These are phyloP conservation scores for Rhineura floridana DNA, from an alignment of 2,113 vertebrate genomes.

Conservation along the genomic window DNA sequence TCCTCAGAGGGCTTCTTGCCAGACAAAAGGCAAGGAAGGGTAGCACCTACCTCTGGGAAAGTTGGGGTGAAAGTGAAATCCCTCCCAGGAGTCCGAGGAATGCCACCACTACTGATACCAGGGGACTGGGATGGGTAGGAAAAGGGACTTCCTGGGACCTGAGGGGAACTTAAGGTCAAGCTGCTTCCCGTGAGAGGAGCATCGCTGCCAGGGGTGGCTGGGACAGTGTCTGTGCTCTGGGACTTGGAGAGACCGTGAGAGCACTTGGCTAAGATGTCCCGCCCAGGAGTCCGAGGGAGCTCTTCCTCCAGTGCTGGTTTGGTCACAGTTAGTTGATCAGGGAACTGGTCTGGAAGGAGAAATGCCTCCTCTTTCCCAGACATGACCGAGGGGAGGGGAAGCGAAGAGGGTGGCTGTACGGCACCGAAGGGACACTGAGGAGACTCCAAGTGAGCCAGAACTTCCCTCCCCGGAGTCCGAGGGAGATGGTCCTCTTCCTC, in stretches of 20 bases:
- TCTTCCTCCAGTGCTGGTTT: conserved; percentile 87
- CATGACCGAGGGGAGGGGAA: conserved; percentile 74
- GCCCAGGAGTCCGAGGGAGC: conserved; percentile 89
- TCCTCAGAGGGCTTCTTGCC: conserved; percentile 86
- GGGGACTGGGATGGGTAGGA: conserved; percentile 94
- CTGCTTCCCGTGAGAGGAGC: conserved; percentile 87
- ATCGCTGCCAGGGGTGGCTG: conserved; percentile 88
- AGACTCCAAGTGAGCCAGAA: conserved; percentile 67
- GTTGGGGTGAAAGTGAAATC: conserved; percentile 93
- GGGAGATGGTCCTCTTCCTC: conserved; percentile 78
- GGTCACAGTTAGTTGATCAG: conserved; percentile 62
- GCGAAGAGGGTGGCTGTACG: conserved; percentile 75
- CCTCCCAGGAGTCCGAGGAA: conserved; percentile 94
- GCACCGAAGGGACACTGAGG: conserved; percentile 61
- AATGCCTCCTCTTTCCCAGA: conserved; percentile 72
- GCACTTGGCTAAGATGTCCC: conserved; percentile 83
- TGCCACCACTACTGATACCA: conserved; percentile 86
- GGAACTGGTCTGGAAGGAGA: conserved; percentile 69
- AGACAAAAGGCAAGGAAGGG: conserved; percentile 75
- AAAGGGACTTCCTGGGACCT: conserved; percentile 92
- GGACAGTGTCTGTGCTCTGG: conserved; percentile 89
- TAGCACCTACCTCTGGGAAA: conserved; percentile 88
- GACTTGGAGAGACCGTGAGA: conserved; percentile 82
- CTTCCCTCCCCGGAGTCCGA: conserved; percentile 74
- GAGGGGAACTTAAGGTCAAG: conserved; percentile 88